These are phyloP conservation scores for Microcebus lehilahytsara DNA, from an alignment of 2,113 vertebrate species.

Conservation along the genomic window DNA sequence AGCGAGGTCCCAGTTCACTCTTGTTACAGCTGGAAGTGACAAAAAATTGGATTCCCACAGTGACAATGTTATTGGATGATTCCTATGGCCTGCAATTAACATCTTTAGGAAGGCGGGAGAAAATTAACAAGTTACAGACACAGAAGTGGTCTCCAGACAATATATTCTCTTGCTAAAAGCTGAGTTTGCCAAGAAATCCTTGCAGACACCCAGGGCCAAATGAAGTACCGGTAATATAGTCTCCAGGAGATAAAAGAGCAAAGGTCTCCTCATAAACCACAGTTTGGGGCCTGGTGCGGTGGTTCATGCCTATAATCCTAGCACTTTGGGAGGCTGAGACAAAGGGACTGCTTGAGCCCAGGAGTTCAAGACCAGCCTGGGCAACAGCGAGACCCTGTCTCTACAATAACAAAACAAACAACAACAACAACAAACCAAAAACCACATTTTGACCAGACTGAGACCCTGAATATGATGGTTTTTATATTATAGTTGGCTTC, in stretches of 20 bases:
- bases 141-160: background rate
- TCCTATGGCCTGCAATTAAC: background rate
- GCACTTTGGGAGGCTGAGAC: too few relatives aligned
- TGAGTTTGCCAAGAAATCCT: background rate
- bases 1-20: background rate
- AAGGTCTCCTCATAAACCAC: background rate
- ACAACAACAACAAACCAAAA: background rate
- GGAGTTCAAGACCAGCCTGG: too few relatives aligned
- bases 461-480: background rate
- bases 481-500: background rate
- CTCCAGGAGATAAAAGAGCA: background rate
- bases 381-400: too few relatives aligned
- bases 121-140: background rate
- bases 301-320: too few relatives aligned
- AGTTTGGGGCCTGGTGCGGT: background rate
- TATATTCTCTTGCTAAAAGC: background rate
- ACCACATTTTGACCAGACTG: background rate
- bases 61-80: background rate
- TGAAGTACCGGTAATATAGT: background rate
- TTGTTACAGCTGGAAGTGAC: background rate
- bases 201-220: background rate
- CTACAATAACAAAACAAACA: too few relatives aligned
- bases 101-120: background rate
- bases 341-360: too few relatives aligned
- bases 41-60: background rate